Evolutionary conservation across 1,140 invertebrate genomes (phyloP).

Genomic region (Procambarus clarkii): DNA sequence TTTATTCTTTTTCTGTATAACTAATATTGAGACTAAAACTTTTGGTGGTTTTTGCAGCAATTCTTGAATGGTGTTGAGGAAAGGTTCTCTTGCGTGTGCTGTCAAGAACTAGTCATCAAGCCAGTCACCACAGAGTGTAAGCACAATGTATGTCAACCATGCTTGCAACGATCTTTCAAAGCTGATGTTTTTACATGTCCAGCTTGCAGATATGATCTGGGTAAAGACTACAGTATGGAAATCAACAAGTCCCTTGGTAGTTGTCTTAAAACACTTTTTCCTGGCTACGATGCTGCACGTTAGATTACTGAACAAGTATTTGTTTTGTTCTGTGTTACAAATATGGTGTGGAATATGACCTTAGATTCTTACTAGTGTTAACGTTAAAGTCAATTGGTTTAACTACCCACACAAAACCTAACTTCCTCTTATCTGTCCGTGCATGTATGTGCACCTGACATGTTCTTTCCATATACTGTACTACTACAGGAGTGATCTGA

Average conservation of each 20-base stretch:
- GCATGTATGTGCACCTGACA: too few relatives aligned
- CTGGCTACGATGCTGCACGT: slow-evolving; percentile 81
- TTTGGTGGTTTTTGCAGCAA: slow-evolving; percentile 76
- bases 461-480: too few relatives aligned
- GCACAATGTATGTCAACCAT: slow-evolving; percentile 87
- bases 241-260: slow-evolving; percentile 80
- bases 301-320: slow-evolving; percentile 59
- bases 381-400: too few relatives aligned
- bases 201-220: slow-evolving; percentile 81
- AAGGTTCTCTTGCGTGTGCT: slow-evolving; percentile 87
- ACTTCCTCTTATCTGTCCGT: too few relatives aligned
- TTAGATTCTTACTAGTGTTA: too few relatives aligned
- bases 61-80: slow-evolving; percentile 83
- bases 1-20: background rate
- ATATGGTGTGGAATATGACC: too few relatives aligned
- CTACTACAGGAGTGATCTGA: too few relatives aligned
- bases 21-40: background rate
- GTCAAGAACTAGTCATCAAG: slow-evolving; percentile 84
- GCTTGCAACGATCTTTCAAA: slow-evolving; percentile 83
- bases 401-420: too few relatives aligned
- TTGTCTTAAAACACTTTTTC: slow-evolving; percentile 79
- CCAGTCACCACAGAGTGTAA: slow-evolving; percentile 85
- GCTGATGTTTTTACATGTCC: slow-evolving; percentile 83
- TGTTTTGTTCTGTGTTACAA: background rate
- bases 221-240: slow-evolving; percentile 78